Evolutionary conservation across 2,113 vertebrate species (phyloP).

Genomic region (Ceyx margarethae): DNA sequence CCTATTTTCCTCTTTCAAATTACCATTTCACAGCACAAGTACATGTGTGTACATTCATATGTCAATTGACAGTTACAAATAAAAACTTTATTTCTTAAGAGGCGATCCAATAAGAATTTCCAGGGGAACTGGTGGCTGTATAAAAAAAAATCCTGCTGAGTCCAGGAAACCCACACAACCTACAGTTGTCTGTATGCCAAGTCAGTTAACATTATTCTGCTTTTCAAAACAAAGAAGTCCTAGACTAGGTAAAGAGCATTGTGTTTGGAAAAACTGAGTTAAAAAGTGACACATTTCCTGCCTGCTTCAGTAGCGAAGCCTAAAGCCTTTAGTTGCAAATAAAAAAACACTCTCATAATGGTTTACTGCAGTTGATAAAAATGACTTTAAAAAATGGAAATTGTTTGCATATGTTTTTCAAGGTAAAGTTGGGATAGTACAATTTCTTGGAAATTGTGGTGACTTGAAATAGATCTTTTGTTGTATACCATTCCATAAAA

Average conservation of each 20-base stretch:
- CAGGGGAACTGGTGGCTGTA: neutral
- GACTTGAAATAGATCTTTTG: neutral
- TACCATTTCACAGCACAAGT: neutral
- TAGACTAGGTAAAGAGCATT: neutral
- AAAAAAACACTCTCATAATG: neutral
- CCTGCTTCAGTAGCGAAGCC: neutral
- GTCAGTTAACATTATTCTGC: neutral
- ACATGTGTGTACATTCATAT: neutral
- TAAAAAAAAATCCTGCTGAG: neutral
- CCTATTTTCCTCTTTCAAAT: neutral
- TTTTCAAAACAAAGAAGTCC: neutral
- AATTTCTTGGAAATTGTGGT: neutral
- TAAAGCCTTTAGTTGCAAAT: neutral
- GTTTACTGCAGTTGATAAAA: neutral
- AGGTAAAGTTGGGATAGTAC: neutral
- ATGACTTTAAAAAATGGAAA: neutral
- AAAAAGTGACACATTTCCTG: neutral
- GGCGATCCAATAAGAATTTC: neutral
- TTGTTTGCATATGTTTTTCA: neutral
- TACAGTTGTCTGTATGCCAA: neutral
- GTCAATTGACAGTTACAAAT: neutral
- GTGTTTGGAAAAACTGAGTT: neutral
- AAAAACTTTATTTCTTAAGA: neutral
- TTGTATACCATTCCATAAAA: neutral
- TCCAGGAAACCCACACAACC: neutral